These are phyloP conservation scores for Drosophila longiperda DNA, from an alignment of 2,888 invertebrate genomes.

Conservation along the genomic window DNA sequence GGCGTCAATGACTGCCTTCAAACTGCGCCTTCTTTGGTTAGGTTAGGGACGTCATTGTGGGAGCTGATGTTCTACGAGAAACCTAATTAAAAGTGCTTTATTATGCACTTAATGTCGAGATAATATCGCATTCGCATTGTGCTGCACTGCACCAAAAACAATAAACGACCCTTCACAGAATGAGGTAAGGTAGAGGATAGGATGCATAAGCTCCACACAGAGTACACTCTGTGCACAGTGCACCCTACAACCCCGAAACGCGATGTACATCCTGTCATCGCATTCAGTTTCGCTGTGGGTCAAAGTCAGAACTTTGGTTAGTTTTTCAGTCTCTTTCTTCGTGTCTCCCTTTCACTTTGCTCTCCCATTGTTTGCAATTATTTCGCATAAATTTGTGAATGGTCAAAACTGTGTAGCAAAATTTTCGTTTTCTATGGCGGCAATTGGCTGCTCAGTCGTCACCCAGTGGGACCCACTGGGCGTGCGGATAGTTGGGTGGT, in stretches of 20 bases:
- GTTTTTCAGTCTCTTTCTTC: slow-evolving; percentile 6
- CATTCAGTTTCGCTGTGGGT: slow-evolving; percentile 13
- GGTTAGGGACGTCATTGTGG: slow-evolving; percentile 20
- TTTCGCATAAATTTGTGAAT: slow-evolving; percentile 63
- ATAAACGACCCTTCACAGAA: neutral
- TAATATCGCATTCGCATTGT: slow-evolving; percentile 69
- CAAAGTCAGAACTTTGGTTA: slow-evolving; percentile 28
- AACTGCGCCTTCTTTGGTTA: slow-evolving; percentile 13
- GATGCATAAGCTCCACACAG: neutral
- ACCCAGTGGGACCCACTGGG: slow-evolving; percentile 18
- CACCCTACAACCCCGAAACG: neutral
- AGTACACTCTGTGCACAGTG: slow-evolving; percentile 1
- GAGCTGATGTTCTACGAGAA: slow-evolving; percentile 43
- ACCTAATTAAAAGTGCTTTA: slow-evolving; percentile 80
- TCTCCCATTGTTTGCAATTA: slow-evolving; percentile 59
- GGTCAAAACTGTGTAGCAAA: slow-evolving; percentile 57
- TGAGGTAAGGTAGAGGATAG: neutral
- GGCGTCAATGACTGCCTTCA: slow-evolving; percentile 2
- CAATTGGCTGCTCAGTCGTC: slow-evolving; percentile 44
- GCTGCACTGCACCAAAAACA: slow-evolving; percentile 30
- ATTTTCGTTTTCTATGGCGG: slow-evolving; percentile 54
- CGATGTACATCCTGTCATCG: neutral
- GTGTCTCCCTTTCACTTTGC: slow-evolving; percentile 9
- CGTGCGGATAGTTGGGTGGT: slow-evolving; percentile 4
- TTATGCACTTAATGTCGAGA: slow-evolving; percentile 77